These are phyloP conservation scores for Drosophila grimshawi DNA, from an alignment of 1,140 invertebrate species.

Conservation along the genomic window DNA sequence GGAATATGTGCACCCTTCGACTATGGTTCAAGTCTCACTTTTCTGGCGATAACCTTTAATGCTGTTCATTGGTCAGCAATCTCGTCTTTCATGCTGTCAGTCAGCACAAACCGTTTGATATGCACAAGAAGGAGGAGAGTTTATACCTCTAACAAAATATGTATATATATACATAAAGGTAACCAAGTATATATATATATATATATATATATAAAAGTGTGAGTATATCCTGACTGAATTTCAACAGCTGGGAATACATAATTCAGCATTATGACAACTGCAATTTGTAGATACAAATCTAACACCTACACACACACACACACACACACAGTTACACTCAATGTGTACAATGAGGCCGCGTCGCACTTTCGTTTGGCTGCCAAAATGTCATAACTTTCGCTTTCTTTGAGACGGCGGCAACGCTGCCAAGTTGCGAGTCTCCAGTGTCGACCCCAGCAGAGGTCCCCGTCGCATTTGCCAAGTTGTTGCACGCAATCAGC, in stretches of 20 bases:
- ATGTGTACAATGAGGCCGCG: background rate
- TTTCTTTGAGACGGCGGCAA: constrained; percentile 49
- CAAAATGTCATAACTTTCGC: constrained; percentile 78
- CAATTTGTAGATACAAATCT: constrained; percentile 62
- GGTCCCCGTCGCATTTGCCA: constrained; percentile 39
- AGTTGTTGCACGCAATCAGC: constrained; percentile 70
- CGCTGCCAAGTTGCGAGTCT: constrained; percentile 28
- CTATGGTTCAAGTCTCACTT: no score
- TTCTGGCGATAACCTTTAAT: no score
- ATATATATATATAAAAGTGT: background rate
- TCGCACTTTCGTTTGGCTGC: constrained; percentile 65
- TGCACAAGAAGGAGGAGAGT: background rate
- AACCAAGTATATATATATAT: background rate
- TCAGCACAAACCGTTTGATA: background rate
- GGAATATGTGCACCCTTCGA: no score
- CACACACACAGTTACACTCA: constrained; percentile 27
- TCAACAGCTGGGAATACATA: constrained; percentile 1
- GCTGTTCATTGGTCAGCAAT: no score
- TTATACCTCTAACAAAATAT: no score
- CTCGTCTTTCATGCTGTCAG: no score
- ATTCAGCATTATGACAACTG: constrained; percentile 49
- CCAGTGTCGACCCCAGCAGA: constrained; percentile 12
- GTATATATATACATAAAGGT: no score
- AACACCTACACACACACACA: constrained; percentile 27
- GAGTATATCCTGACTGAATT: background rate